phyloP scores from a whole-genome alignment of 2,113 vertebrate genomes.

The Echinops telfairi region DNA sequence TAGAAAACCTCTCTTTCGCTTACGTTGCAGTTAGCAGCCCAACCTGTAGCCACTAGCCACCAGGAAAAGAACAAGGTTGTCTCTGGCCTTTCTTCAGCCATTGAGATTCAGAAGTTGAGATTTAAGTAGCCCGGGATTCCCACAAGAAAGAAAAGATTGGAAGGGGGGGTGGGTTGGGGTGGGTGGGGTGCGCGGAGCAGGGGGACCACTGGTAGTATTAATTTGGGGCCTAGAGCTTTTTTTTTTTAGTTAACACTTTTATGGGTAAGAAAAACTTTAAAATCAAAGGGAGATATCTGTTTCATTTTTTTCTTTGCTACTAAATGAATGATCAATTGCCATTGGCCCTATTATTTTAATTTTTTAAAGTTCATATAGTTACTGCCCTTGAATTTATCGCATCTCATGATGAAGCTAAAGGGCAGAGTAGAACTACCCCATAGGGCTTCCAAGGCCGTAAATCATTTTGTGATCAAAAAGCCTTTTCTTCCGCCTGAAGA shows the following conservation, averaged over 20 bases:
- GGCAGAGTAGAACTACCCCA: no score
- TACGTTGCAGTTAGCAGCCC: no score
- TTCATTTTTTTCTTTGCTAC: neutral
- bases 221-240: neutral
- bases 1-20: neutral
- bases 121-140: neutral
- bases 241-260: neutral
- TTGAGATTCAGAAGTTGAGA: neutral
- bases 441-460: no score
- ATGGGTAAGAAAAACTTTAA: neutral
- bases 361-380: neutral
- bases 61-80: neutral
- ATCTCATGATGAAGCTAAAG: no score
- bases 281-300: neutral
- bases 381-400: neutral
- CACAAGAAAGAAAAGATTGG: neutral
- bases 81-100: neutral
- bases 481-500: no score
- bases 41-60: no score
- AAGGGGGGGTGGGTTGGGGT: neutral
- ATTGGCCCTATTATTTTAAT: slow-evolving; percentile 7
- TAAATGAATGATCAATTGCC: neutral
- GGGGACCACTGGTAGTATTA: neutral
- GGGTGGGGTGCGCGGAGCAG: neutral
- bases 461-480: no score